These are phyloP conservation scores for Cerceris ruficornis DNA, from an alignment of 2,888 invertebrate genomes.

Conservation along the genomic window DNA sequence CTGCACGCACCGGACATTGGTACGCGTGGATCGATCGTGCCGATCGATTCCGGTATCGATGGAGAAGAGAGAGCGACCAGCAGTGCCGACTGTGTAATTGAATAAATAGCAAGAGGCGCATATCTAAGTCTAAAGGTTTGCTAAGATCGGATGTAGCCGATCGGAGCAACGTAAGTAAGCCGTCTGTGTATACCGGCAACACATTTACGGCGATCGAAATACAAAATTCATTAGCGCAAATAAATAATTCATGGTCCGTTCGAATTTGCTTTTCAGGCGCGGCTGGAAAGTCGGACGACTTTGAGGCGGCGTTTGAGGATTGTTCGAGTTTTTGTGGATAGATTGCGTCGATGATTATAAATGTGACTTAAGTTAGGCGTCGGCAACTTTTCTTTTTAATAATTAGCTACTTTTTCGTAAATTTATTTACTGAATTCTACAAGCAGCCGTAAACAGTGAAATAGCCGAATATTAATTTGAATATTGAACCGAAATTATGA, in stretches of 20 bases:
- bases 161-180: conserved; percentile 21
- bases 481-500: too few relatives aligned
- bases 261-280: background rate
- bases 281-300: background rate
- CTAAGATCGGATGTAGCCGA: conserved; percentile 16
- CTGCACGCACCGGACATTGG: conserved; percentile 25
- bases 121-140: conserved; percentile 14
- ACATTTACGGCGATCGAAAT: conserved; percentile 9
- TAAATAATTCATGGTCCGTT: background rate
- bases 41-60: conserved; percentile 33
- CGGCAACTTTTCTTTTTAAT: too few relatives aligned
- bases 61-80: conserved; percentile 42
- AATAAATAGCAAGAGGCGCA: conserved; percentile 34
- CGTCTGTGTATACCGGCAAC: conserved; percentile 42
- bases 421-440: too few relatives aligned
- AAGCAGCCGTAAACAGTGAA: too few relatives aligned
- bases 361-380: too few relatives aligned
- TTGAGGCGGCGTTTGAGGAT: background rate
- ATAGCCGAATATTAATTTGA: too few relatives aligned
- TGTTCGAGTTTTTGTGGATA: too few relatives aligned
- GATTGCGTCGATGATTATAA: too few relatives aligned
- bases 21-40: conserved; percentile 17
- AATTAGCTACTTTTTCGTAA: too few relatives aligned
- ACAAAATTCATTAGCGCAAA: conserved; percentile 5
- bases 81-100: conserved; percentile 30